A percentile compares a stretch with the other conserved stretches of the same genome.
phyloP scores from a whole-genome alignment of 2,797 vertebrate genomes.

The Cyclura pinguis region DNA sequence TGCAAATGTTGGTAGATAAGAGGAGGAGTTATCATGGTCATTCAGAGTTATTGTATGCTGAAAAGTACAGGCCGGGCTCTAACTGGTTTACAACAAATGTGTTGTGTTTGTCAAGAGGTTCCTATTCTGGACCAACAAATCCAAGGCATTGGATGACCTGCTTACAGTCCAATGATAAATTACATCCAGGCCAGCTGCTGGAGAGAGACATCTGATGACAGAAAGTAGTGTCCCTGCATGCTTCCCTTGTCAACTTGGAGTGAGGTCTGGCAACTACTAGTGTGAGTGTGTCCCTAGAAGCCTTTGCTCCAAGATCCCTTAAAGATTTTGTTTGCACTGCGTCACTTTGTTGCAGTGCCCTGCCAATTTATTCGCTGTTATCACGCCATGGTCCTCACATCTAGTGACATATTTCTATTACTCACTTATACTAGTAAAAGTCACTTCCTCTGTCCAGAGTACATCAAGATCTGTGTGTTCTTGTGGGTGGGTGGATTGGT shows the following conservation, averaged over 20 bases:
- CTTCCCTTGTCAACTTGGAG: no score
- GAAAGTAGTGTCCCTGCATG: no score
- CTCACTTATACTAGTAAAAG: constrained; percentile 4
- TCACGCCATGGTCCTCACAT: background rate
- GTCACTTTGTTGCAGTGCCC: background rate
- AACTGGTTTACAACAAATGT: no score
- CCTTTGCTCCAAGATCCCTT: no score
- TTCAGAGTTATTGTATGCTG: background rate
- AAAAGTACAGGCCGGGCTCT: background rate
- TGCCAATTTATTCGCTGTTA: background rate
- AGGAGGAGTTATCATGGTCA: background rate
- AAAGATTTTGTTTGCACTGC: background rate
- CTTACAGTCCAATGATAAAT: no score
- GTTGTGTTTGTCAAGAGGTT: no score
- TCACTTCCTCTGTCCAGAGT: background rate
- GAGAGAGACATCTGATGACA: no score
- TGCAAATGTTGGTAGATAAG: background rate
- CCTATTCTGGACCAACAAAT: no score
- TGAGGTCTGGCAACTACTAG: no score
- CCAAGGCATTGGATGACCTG: no score
- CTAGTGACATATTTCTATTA: background rate
- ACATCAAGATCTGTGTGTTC: background rate
- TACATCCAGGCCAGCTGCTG: no score
- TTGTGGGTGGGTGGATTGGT: background rate
- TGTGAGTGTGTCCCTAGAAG: no score